Evolutionary conservation across 2,113 vertebrate species (phyloP).

Genomic region (Euleptes europaea): DNA sequence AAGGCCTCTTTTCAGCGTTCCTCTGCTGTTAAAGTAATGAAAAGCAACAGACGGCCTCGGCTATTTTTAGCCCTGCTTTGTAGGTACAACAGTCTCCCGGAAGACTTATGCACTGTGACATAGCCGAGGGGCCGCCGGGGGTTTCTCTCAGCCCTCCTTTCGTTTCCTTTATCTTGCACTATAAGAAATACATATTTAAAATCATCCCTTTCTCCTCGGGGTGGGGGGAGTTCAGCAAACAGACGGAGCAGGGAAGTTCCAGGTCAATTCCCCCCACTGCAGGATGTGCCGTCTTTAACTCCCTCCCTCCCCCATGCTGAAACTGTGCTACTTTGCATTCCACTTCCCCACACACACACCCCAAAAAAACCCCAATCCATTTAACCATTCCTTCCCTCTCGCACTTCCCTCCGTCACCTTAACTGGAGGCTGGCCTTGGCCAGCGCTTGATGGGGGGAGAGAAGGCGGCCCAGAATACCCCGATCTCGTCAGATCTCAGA

Average conservation of each 20-base stretch:
- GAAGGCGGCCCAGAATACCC: too few species aligned
- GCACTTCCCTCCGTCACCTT: too few species aligned
- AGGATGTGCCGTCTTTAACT: too few species aligned
- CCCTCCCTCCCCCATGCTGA: neutral
- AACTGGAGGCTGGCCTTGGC: too few species aligned
- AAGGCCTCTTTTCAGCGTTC: slow-evolving; percentile 7
- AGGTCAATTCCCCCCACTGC: neutral
- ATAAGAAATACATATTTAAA: slow-evolving; percentile 34
- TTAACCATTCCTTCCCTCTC: too few species aligned
- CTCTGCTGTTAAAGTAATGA: fast-evolving
- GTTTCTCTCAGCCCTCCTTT: neutral
- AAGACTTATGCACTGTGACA: slow-evolving; percentile 40
- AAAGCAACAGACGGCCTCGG: neutral
- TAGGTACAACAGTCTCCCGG: slow-evolving; percentile 6
- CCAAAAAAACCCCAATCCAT: too few species aligned
- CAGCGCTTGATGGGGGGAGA: too few species aligned
- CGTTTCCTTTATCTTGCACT: neutral
- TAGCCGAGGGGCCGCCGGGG: slow-evolving; percentile 1
- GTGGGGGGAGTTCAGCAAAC: slow-evolving; percentile 6
- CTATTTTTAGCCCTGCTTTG: slow-evolving; percentile 38
- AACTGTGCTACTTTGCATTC: too few species aligned
- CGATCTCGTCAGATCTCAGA: too few species aligned
- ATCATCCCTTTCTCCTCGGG: neutral
- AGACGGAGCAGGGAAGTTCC: neutral
- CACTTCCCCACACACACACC: too few species aligned